These are phyloP conservation scores for Dynastes hyllus DNA, from an alignment of 2,888 invertebrate species.

Conservation along the genomic window DNA sequence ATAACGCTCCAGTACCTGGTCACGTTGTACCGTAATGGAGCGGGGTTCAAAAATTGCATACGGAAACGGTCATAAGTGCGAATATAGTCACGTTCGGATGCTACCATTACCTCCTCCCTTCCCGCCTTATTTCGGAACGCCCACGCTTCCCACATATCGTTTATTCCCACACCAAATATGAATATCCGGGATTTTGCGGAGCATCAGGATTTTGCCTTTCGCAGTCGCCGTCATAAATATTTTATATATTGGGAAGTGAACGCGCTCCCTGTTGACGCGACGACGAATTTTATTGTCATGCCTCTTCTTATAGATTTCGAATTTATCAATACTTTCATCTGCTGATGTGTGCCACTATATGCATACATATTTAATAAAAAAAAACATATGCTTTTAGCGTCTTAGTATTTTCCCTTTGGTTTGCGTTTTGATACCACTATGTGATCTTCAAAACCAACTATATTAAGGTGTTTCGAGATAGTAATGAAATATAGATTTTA, in stretches of 20 bases:
- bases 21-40: slow-evolving; percentile 40
- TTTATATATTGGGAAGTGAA: slow-evolving; percentile 32
- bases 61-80: slow-evolving; percentile 23
- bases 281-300: slow-evolving; percentile 33
- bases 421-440: no score
- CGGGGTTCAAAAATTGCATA: not conserved
- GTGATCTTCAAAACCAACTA: no score
- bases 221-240: slow-evolving; percentile 37
- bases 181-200: slow-evolving; percentile 34
- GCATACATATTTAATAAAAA: slow-evolving; percentile 5
- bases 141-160: slow-evolving; percentile 19
- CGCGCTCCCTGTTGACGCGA: not conserved
- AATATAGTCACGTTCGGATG: slow-evolving; percentile 35
- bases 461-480: no score
- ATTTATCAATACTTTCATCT: slow-evolving; percentile 31
- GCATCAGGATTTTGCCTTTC: slow-evolving; percentile 28
- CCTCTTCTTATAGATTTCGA: slow-evolving; percentile 22
- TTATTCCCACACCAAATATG: slow-evolving; percentile 41
- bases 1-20: slow-evolving; percentile 14
- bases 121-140: not conserved
- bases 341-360: not conserved
- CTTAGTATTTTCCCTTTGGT: no score
- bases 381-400: not conserved
- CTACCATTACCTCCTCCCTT: slow-evolving; percentile 5
- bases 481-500: no score